Evolutionary conservation across 2,113 vertebrate species (phyloP), one percentile per base, ranked within the genome.

Genomic region (Romanogobio albipinnatus): DNA sequence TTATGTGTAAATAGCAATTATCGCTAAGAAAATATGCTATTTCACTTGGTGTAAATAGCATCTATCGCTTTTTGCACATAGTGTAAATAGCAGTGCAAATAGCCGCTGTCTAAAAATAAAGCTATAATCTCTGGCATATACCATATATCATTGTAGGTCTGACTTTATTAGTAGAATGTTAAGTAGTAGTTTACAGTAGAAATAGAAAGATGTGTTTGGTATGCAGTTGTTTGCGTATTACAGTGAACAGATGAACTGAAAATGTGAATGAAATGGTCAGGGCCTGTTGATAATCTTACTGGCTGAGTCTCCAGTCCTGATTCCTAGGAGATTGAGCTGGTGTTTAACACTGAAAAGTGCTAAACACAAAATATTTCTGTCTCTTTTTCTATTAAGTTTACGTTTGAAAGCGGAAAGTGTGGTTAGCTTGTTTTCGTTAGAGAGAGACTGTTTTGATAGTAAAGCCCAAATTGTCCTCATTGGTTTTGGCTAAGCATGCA

Each of bases 381-480:
- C 70, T 74, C 43, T n/a, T 74, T 73, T 47, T 74, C n/a, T 15
- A n/a, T 49, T 74, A 2, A 4, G 70, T 47, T 26, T 49, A n/a
- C 47, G 14, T 24, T 74, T 74, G 70, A 47, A 26, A 26, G n/a
- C 0, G 3, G 70, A 76, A 76, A 76, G 33, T 78, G 33, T 59
- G 33, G 19, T 39, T 78, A 43, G 33, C 36, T 24, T 43, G 76
- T 14, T 71, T 11, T 49, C 36, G 17, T 45, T 86, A 61, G 53
- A 61, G 33, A 78, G 3, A 43, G 9, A 22, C 26, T 24, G 19
- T 78, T 78, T 36, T 43, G 29, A 77, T 58, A 77, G 75, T 22
- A 68, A 51, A 76, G 33, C 56, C 58, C 76, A 79, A 58, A n/a
- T 59, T 84, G 29, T 59, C 45, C 70, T 75, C 51, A 24, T 43